Percentiles rank a stretch among this genome's conserved stretches.
These are phyloP conservation scores for Remorina albescens DNA, from an alignment of 2,797 vertebrate genomes.

Conservation along the genomic window DNA sequence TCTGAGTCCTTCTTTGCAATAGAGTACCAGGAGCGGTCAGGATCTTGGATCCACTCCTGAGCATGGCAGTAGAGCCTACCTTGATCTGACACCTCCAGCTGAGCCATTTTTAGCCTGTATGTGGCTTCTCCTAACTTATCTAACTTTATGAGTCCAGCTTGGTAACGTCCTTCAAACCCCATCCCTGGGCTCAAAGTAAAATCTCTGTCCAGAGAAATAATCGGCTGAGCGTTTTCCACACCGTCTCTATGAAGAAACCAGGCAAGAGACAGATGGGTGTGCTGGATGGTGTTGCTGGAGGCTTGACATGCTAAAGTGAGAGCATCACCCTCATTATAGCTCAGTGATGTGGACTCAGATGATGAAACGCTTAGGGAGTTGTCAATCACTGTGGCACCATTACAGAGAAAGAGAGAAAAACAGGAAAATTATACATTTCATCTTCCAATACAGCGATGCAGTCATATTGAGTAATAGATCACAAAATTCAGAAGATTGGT, in stretches of 20 bases:
- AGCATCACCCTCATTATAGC: slow-evolving; percentile 78
- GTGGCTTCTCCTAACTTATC: slow-evolving; percentile 80
- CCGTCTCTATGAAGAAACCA: slow-evolving; percentile 84
- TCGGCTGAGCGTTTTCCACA: slow-evolving; percentile 8
- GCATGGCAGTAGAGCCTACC: slow-evolving; percentile 81
- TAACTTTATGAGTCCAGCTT: slow-evolving; percentile 71
- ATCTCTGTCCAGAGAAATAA: slow-evolving; percentile 81
- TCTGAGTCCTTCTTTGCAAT: slow-evolving; percentile 81
- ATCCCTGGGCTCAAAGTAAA: slow-evolving; percentile 79
- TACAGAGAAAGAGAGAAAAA: slow-evolving; percentile 37
- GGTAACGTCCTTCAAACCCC: slow-evolving; percentile 75
- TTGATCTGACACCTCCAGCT: slow-evolving; percentile 77
- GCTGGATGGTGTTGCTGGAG: slow-evolving; percentile 88
- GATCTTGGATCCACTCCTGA: slow-evolving; percentile 86
- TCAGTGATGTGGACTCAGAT: slow-evolving; percentile 54
- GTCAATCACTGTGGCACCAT: slow-evolving; percentile 85
- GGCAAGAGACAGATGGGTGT: slow-evolving; percentile 91
- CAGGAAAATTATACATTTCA: background rate
- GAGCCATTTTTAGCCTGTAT: slow-evolving; percentile 76
- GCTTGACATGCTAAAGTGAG: slow-evolving; percentile 88
- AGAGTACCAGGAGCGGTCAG: slow-evolving; percentile 82
- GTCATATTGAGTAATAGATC: background rate
- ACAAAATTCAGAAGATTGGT: background rate
- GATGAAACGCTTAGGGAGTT: slow-evolving; percentile 86
- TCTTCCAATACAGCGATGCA: background rate